Conservation (phyloP, 2,113 vertebrate genomes). For the Austrofundulus limnaeus region DNA sequence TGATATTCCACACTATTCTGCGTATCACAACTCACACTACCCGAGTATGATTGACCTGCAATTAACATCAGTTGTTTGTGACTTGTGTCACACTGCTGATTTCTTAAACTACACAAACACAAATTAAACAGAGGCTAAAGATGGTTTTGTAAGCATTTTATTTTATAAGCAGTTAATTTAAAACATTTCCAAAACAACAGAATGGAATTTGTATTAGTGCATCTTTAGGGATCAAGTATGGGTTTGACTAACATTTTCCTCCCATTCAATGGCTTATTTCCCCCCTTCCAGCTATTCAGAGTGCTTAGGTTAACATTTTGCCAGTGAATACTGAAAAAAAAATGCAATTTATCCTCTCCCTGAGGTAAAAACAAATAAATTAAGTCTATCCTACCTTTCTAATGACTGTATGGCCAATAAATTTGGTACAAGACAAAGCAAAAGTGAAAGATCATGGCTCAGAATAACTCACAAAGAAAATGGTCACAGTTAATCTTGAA, state of each 20-base stretch:
- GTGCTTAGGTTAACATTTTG: constrained; percentile 41
- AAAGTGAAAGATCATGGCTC: constrained; percentile 61
- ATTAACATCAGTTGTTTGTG: neutral
- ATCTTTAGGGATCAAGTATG: constrained; percentile 49
- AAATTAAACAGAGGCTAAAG: neutral
- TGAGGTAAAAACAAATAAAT: constrained; percentile 36
- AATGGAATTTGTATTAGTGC: constrained; percentile 71
- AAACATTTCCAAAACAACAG: constrained; percentile 57
- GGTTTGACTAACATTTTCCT: constrained; percentile 48
- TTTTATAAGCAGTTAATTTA: constrained; percentile 67
- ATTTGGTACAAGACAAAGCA: constrained; percentile 50
- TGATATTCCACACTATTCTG: no score
- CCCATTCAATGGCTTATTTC: constrained; percentile 37
- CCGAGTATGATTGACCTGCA: no score
- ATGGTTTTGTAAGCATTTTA: no score
- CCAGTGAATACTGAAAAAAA: constrained; percentile 31
- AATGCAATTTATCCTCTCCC: constrained; percentile 22
- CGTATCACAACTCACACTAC: no score
- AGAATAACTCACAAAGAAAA: constrained; percentile 52
- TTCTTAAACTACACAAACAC: neutral
- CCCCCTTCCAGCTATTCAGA: constrained; percentile 25
- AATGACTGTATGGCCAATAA: constrained; percentile 18
- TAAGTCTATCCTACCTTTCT: constrained; percentile 5
- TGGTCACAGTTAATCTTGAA: constrained; percentile 48
- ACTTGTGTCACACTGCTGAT: neutral